phyloP scores from a whole-genome alignment of 2,113 vertebrate species.

The Mellivora capensis region DNA sequence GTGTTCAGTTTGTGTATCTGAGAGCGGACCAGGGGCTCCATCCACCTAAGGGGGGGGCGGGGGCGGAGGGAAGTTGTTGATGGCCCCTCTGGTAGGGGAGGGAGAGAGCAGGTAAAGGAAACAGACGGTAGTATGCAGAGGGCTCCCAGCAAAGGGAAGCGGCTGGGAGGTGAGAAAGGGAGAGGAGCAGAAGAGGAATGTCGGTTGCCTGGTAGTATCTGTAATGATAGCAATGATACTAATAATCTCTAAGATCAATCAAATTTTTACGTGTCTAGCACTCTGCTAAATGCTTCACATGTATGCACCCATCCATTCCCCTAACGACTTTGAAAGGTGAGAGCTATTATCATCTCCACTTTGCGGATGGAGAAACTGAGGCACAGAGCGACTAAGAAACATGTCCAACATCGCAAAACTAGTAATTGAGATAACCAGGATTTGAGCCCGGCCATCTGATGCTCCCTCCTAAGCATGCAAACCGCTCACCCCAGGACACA shows the following conservation, averaged over 20 bases:
- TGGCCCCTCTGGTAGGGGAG: not conserved
- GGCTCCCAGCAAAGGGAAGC: not conserved
- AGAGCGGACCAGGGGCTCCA: not conserved
- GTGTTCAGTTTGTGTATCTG: not conserved
- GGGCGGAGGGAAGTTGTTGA: not conserved
- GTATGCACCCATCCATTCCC: not conserved
- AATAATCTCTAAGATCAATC: not conserved
- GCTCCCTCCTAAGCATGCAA: not conserved
- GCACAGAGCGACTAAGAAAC: not conserved
- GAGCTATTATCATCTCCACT: not conserved
- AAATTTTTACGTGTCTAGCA: not conserved
- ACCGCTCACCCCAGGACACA: not conserved
- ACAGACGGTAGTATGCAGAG: not conserved
- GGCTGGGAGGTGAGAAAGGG: not conserved
- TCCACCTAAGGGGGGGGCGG: not conserved
- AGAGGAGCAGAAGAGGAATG: not conserved
- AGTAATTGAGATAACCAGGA: not conserved
- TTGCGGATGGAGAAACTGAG: not conserved
- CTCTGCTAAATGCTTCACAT: not conserved
- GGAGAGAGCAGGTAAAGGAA: not conserved
- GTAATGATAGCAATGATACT: not conserved
- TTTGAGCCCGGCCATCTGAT: not conserved
- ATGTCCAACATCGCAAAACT: not conserved
- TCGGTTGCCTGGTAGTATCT: not conserved
- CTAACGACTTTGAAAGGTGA: slow-evolving; percentile 1